Conservation (phyloP, 2,888 invertebrate species). For the Platycheirus rosarum region DNA sequence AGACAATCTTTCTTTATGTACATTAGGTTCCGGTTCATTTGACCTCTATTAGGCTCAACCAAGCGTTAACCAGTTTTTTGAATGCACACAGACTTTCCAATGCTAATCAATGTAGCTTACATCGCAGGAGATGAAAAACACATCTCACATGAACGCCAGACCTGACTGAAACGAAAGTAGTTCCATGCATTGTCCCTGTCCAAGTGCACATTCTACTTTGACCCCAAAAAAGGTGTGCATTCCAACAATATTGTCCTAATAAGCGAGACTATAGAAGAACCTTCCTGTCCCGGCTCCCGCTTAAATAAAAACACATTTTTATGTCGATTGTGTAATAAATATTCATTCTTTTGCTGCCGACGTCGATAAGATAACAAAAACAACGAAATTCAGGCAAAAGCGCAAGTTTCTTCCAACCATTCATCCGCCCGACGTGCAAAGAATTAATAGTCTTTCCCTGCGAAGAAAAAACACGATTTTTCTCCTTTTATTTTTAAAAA, state of each 20-base stretch:
- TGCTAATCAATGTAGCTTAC: not conserved
- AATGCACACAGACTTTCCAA: conserved; percentile 46
- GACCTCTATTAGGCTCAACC: conserved; percentile 53
- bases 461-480: not conserved
- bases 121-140: not conserved
- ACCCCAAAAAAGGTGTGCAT: not conserved
- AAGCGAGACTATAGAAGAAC: too few relatives aligned
- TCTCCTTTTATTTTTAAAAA: conserved; percentile 7
- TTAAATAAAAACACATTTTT: not conserved
- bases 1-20: conserved; percentile 4
- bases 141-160: not conserved
- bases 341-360: not conserved
- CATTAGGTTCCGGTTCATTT: conserved; percentile 51
- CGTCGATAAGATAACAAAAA: conserved; percentile 14
- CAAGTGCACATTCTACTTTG: conserved; percentile 29
- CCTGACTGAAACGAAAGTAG: conserved; percentile 22
- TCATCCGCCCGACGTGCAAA: not conserved
- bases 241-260: too few relatives aligned
- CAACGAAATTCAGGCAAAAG: too few relatives aligned
- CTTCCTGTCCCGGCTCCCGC: not conserved
- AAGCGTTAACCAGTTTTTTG: conserved; percentile 57
- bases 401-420: not conserved
- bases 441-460: not conserved
- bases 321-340: conserved; percentile 36
- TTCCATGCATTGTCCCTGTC: not conserved